A percentile compares a stretch with the other conserved stretches of the same genome.
These are phyloP conservation scores for Channa maculata DNA, from an alignment of 2,113 vertebrate species.

Conservation along the genomic window DNA sequence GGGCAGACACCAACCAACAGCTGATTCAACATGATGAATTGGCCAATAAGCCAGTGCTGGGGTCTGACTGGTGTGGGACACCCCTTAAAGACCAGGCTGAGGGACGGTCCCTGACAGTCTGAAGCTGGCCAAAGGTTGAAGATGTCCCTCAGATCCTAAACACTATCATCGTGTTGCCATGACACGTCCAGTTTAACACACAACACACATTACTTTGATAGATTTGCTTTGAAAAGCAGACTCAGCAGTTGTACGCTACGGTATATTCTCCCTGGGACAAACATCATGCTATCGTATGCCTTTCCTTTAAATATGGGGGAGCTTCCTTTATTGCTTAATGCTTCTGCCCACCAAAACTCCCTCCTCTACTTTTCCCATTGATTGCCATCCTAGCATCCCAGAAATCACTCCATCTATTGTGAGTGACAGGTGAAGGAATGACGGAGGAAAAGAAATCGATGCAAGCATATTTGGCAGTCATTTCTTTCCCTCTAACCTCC, in stretches of 20 bases:
- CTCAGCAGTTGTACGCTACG: not conserved
- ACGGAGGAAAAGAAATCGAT: constrained; percentile 73
- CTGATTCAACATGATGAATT: no score
- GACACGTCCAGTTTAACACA: constrained; percentile 32
- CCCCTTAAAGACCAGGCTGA: no score
- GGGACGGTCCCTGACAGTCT: no score
- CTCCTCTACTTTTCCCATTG: constrained; percentile 50
- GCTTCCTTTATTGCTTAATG: not conserved
- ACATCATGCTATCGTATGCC: not conserved
- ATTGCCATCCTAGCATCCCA: constrained; percentile 55
- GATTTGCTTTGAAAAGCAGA: constrained; percentile 29
- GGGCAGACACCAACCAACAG: no score
- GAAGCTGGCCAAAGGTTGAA: no score
- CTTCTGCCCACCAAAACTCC: constrained; percentile 10
- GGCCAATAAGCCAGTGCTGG: no score
- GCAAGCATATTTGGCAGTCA: constrained; percentile 70
- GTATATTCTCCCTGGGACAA: not conserved
- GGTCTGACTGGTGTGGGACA: no score
- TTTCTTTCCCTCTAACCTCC: constrained; percentile 72
- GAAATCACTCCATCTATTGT: constrained; percentile 67
- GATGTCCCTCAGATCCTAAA: not conserved
- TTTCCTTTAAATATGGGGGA: constrained; percentile 23
- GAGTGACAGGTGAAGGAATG: constrained; percentile 70
- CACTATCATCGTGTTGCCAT: not conserved
- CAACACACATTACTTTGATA: constrained; percentile 49